Evolutionary conservation across 1,140 invertebrate species (phyloP).

Genomic region (Microvelia longipes): DNA sequence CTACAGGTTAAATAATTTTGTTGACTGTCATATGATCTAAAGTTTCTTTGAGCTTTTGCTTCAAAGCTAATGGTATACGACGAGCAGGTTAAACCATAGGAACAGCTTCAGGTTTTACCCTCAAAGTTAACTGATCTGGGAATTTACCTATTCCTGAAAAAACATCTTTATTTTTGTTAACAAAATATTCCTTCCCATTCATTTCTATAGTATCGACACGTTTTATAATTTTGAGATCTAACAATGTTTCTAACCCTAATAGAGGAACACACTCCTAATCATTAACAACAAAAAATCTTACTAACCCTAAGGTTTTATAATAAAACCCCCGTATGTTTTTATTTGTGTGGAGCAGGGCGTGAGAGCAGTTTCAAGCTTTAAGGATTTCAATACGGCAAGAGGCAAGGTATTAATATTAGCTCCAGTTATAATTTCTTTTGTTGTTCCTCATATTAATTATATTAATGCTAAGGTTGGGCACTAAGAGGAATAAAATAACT

Average conservation of each 20-base stretch:
- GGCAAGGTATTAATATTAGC: too few relatives aligned
- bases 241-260: constrained; percentile 1
- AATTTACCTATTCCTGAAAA: constrained; percentile 6
- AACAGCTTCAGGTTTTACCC: neutral
- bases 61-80: constrained; percentile 18
- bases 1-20: constrained; percentile 24
- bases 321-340: neutral
- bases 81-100: constrained; percentile 16
- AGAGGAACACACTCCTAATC: neutral
- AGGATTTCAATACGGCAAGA: neutral
- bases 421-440: too few relatives aligned
- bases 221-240: constrained; percentile 1
- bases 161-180: constrained; percentile 8
- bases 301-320: neutral
- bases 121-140: constrained; percentile 4
- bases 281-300: neutral
- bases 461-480: too few relatives aligned
- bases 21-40: constrained; percentile 20
- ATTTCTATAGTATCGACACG: neutral
- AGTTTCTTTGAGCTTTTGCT: constrained; percentile 20
- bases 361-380: neutral
- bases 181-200: neutral
- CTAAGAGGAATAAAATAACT: too few relatives aligned
- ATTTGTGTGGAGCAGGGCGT: neutral
- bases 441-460: too few relatives aligned